Percentiles rank a stretch among this genome's conserved stretches.
phyloP scores from a whole-genome alignment of 2,888 invertebrate species.

The Euzophera pinguis region DNA sequence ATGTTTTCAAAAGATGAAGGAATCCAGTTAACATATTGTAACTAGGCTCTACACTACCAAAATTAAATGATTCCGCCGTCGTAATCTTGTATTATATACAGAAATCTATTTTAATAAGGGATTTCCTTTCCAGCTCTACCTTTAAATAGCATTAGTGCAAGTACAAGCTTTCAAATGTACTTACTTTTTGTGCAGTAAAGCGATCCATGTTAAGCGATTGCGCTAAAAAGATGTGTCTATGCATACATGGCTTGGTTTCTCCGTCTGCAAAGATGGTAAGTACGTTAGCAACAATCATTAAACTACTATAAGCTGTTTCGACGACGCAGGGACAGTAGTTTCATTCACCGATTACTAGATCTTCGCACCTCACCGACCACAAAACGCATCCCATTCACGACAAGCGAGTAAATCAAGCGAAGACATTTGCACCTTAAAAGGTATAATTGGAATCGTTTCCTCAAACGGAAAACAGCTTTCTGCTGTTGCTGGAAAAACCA shows the following conservation, averaged over 20 bases:
- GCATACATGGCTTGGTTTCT: constrained; percentile 3
- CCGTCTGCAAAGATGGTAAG: neutral
- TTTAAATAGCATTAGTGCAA: constrained; percentile 7
- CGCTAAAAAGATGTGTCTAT: neutral
- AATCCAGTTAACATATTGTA: neutral
- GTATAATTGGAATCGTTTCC: constrained; percentile 52
- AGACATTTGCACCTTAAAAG: constrained; percentile 51
- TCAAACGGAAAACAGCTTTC: constrained; percentile 75
- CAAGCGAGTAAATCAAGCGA: constrained; percentile 73
- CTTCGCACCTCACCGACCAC: constrained; percentile 70
- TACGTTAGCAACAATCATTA: neutral
- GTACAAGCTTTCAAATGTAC: constrained; percentile 8
- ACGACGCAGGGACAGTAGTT: constrained; percentile 39
- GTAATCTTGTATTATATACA: constrained; percentile 1
- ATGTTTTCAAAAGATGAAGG: neutral
- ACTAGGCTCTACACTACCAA: neutral
- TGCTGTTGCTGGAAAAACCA: constrained; percentile 63
- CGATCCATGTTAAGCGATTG: too few relatives aligned
- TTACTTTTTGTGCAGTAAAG: neutral
- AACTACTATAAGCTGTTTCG: constrained; percentile 17
- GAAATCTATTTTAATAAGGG: constrained; percentile 15
- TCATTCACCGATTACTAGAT: constrained; percentile 68
- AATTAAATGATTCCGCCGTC: constrained; percentile 1
- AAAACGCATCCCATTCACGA: constrained; percentile 75
- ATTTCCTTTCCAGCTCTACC: constrained; percentile 16